phyloP scores from a whole-genome alignment of 1,140 invertebrate genomes.

The Schlechtendalia chinensis region DNA sequence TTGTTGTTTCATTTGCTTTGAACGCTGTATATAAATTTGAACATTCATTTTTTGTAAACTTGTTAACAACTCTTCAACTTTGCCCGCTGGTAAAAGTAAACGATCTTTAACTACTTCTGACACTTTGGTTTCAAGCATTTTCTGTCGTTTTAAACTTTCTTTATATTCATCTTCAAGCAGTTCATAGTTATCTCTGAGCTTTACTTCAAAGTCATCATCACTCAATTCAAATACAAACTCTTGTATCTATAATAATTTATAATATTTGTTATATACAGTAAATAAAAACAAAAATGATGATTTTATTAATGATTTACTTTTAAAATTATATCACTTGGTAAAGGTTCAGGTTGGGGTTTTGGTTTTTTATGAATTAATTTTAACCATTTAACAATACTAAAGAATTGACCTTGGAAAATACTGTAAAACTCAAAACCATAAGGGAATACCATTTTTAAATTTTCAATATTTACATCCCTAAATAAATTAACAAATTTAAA shows the following conservation, averaged over 20 bases:
- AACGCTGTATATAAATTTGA: conserved; percentile 92
- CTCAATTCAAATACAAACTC: conserved; percentile 85
- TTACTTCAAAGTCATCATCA: conserved; percentile 98
- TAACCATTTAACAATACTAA: conserved; percentile 90
- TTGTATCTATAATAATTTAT: conserved; percentile 63
- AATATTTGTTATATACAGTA: conserved; percentile 4
- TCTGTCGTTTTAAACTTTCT: conserved; percentile 87
- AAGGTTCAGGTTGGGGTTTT: conserved; percentile 60
- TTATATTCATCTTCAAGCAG: conserved; percentile 93
- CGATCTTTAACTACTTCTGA: conserved; percentile 71
- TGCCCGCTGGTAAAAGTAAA: conserved; percentile 76
- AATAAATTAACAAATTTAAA: conserved; percentile 43
- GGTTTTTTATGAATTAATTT: conserved; percentile 73
- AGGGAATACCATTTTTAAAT: conserved; percentile 78
- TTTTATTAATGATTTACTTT: conserved; percentile 64
- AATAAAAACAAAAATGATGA: not conserved
- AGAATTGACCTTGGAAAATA: conserved; percentile 87
- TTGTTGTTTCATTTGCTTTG: conserved; percentile 73
- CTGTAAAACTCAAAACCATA: conserved; percentile 92
- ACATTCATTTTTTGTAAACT: conserved; percentile 85
- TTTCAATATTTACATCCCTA: conserved; percentile 65
- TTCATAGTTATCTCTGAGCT: conserved; percentile 92
- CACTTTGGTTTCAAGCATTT: conserved; percentile 87
- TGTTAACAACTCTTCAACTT: conserved; percentile 85
- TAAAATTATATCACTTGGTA: conserved; percentile 84